phyloP scores from a whole-genome alignment of 2,888 invertebrate genomes.

The Ferdinandea cuprea region DNA sequence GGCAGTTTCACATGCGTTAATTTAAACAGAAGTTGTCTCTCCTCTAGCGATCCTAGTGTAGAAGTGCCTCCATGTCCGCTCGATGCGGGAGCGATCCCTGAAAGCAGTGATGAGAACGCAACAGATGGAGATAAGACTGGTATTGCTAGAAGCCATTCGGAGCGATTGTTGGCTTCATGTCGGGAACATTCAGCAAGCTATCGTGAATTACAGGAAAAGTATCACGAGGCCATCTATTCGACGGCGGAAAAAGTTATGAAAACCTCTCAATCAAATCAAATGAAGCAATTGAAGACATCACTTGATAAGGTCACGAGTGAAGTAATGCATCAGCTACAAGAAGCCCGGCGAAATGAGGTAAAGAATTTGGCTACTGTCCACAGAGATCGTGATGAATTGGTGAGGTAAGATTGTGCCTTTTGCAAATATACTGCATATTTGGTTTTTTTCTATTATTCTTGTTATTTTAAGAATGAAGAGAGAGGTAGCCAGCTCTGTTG shows the following conservation, averaged over 20 bases:
- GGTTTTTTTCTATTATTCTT: background rate
- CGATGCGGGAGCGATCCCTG: conserved; percentile 83
- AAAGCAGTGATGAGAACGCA: conserved; percentile 80
- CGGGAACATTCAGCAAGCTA: conserved; percentile 89
- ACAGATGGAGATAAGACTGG: conserved; percentile 77
- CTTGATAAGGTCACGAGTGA: conserved; percentile 89
- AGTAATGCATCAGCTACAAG: conserved; percentile 91
- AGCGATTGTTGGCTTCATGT: conserved; percentile 86
- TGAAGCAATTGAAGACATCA: conserved; percentile 89
- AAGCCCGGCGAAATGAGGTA: conserved; percentile 93
- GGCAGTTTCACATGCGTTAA: conserved; percentile 74
- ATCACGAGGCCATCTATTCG: conserved; percentile 90
- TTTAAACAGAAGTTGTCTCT: conserved; percentile 81
- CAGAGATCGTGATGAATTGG: conserved; percentile 95
- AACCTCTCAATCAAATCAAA: conserved; percentile 90
- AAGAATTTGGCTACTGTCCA: conserved; percentile 93
- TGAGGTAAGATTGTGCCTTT: conserved; percentile 86
- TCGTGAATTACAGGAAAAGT: conserved; percentile 91
- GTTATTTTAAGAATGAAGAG: conserved; percentile 81
- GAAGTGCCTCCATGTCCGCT: conserved; percentile 83
- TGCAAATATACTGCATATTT: no score
- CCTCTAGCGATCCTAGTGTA: conserved; percentile 81
- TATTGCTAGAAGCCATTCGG: conserved; percentile 85
- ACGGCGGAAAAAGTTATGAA: conserved; percentile 92
- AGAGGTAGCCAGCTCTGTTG: conserved; percentile 85